Percentiles rank a stretch among this genome's conserved stretches.
Evolutionary conservation across 2,113 vertebrate species (phyloP).

Genomic region (Heptranchias perlo): DNA sequence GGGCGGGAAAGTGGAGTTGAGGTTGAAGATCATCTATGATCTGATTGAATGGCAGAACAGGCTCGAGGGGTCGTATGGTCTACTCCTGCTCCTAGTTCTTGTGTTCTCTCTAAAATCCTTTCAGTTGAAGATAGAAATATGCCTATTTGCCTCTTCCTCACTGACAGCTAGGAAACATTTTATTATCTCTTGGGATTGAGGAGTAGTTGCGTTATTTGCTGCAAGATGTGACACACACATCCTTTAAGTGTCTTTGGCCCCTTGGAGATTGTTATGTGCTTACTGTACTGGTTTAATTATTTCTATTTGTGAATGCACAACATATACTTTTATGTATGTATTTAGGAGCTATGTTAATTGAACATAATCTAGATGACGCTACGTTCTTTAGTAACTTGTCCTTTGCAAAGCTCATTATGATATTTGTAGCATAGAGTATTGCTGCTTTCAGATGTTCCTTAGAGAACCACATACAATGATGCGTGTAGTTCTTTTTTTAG

Average conservation of each 20-base stretch:
- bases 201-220: neutral
- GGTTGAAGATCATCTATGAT: too few relatives aligned
- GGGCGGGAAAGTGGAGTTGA: too few relatives aligned
- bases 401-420: neutral
- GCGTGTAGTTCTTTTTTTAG: neutral
- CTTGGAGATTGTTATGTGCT: neutral
- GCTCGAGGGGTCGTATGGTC: too few relatives aligned
- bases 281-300: neutral
- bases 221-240: neutral
- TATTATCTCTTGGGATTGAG: neutral
- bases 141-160: neutral
- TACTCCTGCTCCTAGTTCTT: too few relatives aligned
- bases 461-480: neutral
- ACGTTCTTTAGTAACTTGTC: neutral
- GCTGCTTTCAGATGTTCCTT: neutral
- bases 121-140: neutral
- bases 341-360: neutral
- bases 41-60: too few relatives aligned
- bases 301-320: neutral
- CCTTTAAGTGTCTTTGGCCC: neutral
- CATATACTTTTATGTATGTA: neutral
- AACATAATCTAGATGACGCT: neutral
- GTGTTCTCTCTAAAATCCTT: neutral
- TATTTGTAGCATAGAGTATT: neutral
- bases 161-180: neutral